Conservation (phyloP, 1,140 invertebrate species). For the Drosophila simulans region DNA sequence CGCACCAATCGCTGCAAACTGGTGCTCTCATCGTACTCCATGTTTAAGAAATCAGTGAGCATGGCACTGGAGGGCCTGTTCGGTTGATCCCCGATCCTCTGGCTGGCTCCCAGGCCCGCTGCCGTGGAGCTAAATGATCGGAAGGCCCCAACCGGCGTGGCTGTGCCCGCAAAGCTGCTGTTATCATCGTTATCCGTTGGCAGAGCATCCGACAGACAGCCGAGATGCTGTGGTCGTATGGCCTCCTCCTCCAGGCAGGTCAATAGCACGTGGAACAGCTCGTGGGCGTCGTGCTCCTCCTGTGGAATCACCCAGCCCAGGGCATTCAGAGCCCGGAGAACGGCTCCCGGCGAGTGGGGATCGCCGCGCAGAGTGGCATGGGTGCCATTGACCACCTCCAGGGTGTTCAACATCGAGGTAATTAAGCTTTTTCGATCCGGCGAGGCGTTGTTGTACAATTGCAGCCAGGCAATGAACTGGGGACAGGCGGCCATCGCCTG, state of each 20-base stretch:
- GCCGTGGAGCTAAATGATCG: conserved; percentile 15
- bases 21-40: conserved; percentile 82
- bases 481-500: conserved; percentile 92
- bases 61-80: conserved; percentile 81
- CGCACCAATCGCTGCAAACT: conserved; percentile 75
- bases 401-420: conserved; percentile 87
- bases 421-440: conserved; percentile 87
- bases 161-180: conserved; percentile 16
- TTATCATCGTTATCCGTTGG: conserved; percentile 78
- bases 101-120: conserved; percentile 14
- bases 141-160: conserved; percentile 16
- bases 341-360: conserved; percentile 89
- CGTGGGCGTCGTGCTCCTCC: conserved; percentile 97
- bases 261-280: conserved; percentile 94
- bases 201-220: conserved; percentile 90
- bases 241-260: conserved; percentile 94
- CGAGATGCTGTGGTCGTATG: conserved; percentile 85
- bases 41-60: conserved; percentile 80
- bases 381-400: conserved; percentile 91
- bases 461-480: conserved; percentile 92
- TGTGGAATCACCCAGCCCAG: conserved; percentile 93
- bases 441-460: conserved; percentile 85
- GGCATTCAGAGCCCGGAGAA: conserved; percentile 90
- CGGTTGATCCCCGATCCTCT: conserved; percentile 62
- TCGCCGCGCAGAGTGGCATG: conserved; percentile 89